Percentiles rank a stretch among this genome's conserved stretches.
Conservation (phyloP, 2,113 vertebrate genomes). For the Pyrgilauda ruficollis region DNA sequence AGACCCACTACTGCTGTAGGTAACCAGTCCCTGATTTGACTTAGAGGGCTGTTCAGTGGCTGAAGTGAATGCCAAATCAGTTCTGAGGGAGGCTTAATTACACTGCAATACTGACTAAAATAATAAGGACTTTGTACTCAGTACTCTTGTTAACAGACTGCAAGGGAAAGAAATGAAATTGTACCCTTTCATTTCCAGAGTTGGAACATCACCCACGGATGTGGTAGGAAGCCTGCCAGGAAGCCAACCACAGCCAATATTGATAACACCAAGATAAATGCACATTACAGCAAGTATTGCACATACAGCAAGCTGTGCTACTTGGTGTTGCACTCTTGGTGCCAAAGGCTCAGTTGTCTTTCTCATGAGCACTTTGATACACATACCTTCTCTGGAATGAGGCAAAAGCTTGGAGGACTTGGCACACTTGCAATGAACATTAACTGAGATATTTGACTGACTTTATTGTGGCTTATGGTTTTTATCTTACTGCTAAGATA, state of each 20-base stretch:
- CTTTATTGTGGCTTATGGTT: background rate
- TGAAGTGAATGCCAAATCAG: background rate
- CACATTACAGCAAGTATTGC: background rate
- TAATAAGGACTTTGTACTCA: background rate
- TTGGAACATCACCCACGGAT: background rate
- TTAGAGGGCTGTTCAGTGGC: background rate
- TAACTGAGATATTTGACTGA: background rate
- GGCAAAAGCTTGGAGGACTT: background rate
- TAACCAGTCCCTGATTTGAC: background rate
- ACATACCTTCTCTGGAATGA: background rate
- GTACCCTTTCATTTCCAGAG: background rate
- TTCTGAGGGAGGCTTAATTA: background rate
- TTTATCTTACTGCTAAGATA: background rate
- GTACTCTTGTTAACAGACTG: background rate
- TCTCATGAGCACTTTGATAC: background rate
- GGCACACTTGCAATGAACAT: background rate
- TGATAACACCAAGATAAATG: background rate
- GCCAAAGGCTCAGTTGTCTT: background rate
- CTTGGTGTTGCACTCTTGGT: background rate
- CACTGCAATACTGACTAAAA: background rate
- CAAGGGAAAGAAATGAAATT: background rate
- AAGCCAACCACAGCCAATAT: background rate
- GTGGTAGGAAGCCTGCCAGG: background rate
- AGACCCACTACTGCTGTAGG: background rate
- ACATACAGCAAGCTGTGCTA: background rate